Evolutionary conservation across 2,797 vertebrate species (phyloP).

Genomic region (Vipera latastei): DNA sequence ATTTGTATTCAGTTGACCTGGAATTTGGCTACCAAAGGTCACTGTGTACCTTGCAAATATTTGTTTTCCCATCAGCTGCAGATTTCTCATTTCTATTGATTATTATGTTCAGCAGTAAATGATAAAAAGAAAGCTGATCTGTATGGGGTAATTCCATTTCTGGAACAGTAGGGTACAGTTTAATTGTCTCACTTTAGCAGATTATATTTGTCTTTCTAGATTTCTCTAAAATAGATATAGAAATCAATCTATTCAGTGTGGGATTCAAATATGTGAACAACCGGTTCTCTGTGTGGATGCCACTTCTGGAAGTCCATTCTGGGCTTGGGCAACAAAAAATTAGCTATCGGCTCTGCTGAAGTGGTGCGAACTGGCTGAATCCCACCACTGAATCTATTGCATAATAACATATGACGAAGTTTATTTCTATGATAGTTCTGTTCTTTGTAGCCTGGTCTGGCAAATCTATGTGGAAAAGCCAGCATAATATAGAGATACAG

Average conservation of each 20-base stretch:
- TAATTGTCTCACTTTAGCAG: conserved; percentile 30
- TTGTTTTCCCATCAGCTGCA: conserved; percentile 23
- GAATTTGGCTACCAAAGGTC: conserved; percentile 27
- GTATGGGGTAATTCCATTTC: conserved; percentile 25
- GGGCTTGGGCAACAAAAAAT: too few relatives aligned
- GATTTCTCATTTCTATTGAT: conserved; percentile 25
- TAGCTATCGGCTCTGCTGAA: too few relatives aligned
- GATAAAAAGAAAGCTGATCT: conserved; percentile 5
- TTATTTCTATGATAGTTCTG: background rate
- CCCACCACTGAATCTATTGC: background rate
- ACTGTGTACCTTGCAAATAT: conserved; percentile 13
- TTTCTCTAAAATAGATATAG: background rate
- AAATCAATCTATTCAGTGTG: too few relatives aligned
- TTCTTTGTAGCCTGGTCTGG: background rate
- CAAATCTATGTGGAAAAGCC: background rate
- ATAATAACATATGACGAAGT: background rate
- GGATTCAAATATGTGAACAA: too few relatives aligned
- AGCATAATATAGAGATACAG: background rate
- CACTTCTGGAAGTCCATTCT: too few relatives aligned
- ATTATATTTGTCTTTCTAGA: conserved; percentile 24
- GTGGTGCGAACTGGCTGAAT: too few relatives aligned
- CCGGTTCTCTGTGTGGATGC: too few relatives aligned
- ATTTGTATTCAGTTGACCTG: conserved; percentile 20
- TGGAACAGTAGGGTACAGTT: conserved; percentile 1
- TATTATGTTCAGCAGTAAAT: conserved; percentile 27